A percentile compares a stretch with the other conserved stretches of the same genome.
phyloP scores from a whole-genome alignment of 2,113 vertebrate genomes.

The Manacus vitellinus region DNA sequence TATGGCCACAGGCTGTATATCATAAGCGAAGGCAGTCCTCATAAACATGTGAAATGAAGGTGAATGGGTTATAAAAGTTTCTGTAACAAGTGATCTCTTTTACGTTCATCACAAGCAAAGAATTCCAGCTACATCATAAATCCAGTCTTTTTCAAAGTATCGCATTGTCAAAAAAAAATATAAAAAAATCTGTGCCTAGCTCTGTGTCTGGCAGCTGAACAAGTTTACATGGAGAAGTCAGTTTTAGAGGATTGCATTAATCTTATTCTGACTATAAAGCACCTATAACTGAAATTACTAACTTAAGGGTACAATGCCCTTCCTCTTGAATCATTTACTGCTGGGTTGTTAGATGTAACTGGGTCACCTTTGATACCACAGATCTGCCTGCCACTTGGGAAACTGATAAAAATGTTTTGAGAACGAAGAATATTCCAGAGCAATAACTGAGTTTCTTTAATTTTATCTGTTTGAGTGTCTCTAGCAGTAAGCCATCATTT shows the following conservation, averaged over 20 bases:
- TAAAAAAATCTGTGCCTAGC: conserved; percentile 32
- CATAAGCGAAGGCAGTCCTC: conserved; percentile 75
- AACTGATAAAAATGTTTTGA: background rate
- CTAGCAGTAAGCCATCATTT: background rate
- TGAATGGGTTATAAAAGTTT: conserved; percentile 79
- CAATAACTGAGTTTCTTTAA: background rate
- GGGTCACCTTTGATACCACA: conserved; percentile 66
- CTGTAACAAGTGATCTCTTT: conserved; percentile 76
- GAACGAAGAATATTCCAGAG: conserved; percentile 32
- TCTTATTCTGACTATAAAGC: conserved; percentile 65
- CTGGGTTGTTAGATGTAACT: conserved; percentile 44
- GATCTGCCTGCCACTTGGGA: conserved; percentile 53
- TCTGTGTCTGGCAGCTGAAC: conserved; percentile 66
- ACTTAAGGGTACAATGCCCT: conserved; percentile 62
- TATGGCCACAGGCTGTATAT: conserved; percentile 75
- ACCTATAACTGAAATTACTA: conserved; percentile 58
- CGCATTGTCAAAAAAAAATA: conserved; percentile 53
- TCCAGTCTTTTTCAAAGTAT: conserved; percentile 73
- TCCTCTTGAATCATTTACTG: conserved; percentile 73
- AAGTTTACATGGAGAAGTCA: conserved; percentile 58
- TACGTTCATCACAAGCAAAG: conserved; percentile 74
- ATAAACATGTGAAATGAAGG: conserved; percentile 81
- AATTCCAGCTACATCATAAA: conserved; percentile 80
- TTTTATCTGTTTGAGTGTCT: background rate
- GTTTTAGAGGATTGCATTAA: conserved; percentile 65